Evolutionary conservation across 2,888 invertebrate genomes (phyloP).

Genomic region (Coleophora deauratella): DNA sequence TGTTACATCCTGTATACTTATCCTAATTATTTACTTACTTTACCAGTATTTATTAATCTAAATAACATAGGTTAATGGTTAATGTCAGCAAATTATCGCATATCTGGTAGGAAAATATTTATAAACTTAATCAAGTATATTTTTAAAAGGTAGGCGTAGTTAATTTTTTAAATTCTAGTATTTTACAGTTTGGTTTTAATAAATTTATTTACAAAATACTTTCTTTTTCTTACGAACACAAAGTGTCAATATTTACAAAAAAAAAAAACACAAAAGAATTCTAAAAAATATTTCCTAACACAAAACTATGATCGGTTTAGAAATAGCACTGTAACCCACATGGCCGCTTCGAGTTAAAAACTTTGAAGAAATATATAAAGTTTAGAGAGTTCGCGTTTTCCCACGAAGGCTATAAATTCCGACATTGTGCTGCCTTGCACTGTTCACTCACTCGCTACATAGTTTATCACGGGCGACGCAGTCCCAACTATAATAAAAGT

Average conservation of each 20-base stretch:
- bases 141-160: too few relatives aligned
- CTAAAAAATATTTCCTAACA: too few relatives aligned
- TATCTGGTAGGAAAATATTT: too few relatives aligned
- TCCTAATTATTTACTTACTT: too few relatives aligned
- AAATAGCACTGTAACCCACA: constrained; percentile 32
- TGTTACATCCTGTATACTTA: too few relatives aligned
- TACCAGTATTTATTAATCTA: too few relatives aligned
- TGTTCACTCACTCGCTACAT: constrained; percentile 53
- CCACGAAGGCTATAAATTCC: constrained; percentile 52
- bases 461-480: constrained; percentile 53
- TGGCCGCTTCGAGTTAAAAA: constrained; percentile 28
- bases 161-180: too few relatives aligned
- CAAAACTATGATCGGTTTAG: constrained; percentile 14
- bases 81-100: too few relatives aligned
- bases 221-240: constrained; percentile 8
- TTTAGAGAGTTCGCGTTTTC: constrained; percentile 51
- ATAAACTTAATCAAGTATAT: too few relatives aligned
- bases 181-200: constrained; percentile 31
- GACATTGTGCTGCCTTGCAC: constrained; percentile 46
- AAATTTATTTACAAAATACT: constrained; percentile 57
- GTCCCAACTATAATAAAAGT: constrained; percentile 26
- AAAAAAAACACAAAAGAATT: too few relatives aligned
- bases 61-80: too few relatives aligned
- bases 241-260: constrained; percentile 19
- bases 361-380: constrained; percentile 33